Percentiles rank a stretch among this genome's conserved stretches.
phyloP scores from a whole-genome alignment of 30 jellyfish, hydroid and myxozoan species.

The Cassiopea xamachana region DNA sequence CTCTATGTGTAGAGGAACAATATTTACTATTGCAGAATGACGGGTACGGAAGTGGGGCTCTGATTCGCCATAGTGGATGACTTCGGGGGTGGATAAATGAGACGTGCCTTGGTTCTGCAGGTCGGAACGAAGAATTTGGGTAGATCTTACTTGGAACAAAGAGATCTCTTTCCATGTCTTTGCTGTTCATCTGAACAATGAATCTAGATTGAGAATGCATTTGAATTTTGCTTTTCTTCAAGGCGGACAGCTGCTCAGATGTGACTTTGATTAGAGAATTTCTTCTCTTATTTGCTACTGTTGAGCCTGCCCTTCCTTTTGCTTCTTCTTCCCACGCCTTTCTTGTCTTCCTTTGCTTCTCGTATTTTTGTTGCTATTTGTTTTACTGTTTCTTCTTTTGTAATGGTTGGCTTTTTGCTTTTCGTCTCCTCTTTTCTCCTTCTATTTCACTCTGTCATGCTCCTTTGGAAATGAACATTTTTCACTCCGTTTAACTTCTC shows the following conservation, averaged over 20 bases:
- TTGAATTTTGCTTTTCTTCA: not conserved
- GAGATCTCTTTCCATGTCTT: slow-evolving; percentile 8
- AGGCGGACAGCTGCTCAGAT: not conserved
- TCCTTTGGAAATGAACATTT: not conserved
- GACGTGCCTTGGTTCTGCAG: slow-evolving; percentile 28
- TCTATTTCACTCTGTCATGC: not conserved
- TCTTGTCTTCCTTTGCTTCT: not conserved
- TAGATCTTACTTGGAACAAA: not conserved
- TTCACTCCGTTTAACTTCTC: not conserved
- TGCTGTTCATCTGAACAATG: not conserved
- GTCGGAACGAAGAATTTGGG: slow-evolving; percentile 25
- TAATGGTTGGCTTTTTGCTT: not conserved
- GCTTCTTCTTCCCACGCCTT: not conserved
- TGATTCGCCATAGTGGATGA: slow-evolving; percentile 9
- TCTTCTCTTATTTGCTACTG: not conserved
- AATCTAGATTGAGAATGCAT: not conserved
- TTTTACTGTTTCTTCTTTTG: not conserved
- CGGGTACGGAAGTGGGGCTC: not conserved
- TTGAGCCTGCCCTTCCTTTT: not conserved
- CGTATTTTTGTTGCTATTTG: not conserved
- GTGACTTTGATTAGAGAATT: not conserved
- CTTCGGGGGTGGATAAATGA: slow-evolving; percentile 11
- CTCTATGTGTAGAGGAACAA: not conserved
- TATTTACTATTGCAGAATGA: slow-evolving; percentile 19
- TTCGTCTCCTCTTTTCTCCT: not conserved